Percentiles rank a stretch among this genome's conserved stretches.
phyloP scores from a whole-genome alignment of 2,797 vertebrate genomes.

The Sebastes trivittatus region DNA sequence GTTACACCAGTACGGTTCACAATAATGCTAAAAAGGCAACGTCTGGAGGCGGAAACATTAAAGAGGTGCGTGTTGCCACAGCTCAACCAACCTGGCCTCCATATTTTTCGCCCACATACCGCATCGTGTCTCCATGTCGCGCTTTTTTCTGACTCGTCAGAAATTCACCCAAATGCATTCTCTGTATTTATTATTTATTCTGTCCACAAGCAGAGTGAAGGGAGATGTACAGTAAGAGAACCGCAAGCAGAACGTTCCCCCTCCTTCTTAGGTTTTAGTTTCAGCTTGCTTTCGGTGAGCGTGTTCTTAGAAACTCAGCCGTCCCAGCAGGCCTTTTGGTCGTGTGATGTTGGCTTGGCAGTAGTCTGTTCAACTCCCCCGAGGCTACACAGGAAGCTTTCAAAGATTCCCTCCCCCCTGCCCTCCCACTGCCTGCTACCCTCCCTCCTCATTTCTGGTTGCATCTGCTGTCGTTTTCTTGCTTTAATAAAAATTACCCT shows the following conservation, averaged over 20 bases:
- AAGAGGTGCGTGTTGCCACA: background rate
- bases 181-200: slow-evolving; percentile 1
- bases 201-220: background rate
- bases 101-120: no score
- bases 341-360: slow-evolving; percentile 37
- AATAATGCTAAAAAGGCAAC: background rate
- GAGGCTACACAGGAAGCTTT: slow-evolving; percentile 38
- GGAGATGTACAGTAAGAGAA: background rate
- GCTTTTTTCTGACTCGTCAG: background rate
- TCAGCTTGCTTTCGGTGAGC: slow-evolving; percentile 2
- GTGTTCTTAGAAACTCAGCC: slow-evolving; percentile 28
- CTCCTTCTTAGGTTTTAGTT: slow-evolving; percentile 4
- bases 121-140: no score
- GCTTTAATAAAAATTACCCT: background rate
- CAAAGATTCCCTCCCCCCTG: slow-evolving; percentile 9
- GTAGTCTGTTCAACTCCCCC: slow-evolving; percentile 8
- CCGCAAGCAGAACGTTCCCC: background rate
- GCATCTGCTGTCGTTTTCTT: background rate
- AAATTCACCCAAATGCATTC: background rate
- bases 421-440: background rate
- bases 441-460: background rate
- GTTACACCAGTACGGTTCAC: background rate
- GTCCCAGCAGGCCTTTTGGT: slow-evolving; percentile 44
- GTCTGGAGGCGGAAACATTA: background rate
- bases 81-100: background rate